Base-by-base conservation (phyloP, 1,140 invertebrate genomes). In the Anastatus disparis region DNA sequence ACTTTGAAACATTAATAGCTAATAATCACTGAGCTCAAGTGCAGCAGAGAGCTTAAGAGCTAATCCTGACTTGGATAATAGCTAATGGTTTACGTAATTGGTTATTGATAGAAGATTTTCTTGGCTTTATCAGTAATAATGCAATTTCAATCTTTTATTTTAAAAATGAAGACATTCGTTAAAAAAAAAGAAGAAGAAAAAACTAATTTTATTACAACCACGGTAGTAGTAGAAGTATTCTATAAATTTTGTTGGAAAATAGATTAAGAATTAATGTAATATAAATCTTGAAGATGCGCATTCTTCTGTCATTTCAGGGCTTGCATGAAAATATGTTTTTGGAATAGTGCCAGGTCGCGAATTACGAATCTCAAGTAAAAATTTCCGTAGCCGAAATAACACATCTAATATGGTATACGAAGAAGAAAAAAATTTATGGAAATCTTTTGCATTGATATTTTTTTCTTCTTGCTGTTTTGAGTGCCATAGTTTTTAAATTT, bases 1-100 rank as follows among this genome's bases (percentile, higher is more conserved):
- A 52, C 55, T 40, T 42, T 20, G 31, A 58, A 38, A 55, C 65
- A 68, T 70, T 70, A 62, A 62, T 62, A 55, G 38, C 44, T 61
- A 52, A 62, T 70, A 62, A 55, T 62, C 38, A 55, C 48, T 29
- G n/a, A 46, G 35, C 40, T 67, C 35, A 56, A 67, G 64, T 56
- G 24, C 52, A 55, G 31, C 29, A 24, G n/a, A n/a, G n/a, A n/a
- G 26, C 58, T 70, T 46, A 58, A 38, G 48, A 62, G 58, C 58
- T 70, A 70, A 62, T 62, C 17, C 20, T 17, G 22, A 69, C 13
- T 38, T n/a, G 13, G 3, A 15, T 52, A 50, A 61, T 42, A 61
- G 48, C 44, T 62, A 59, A 61, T 69, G 35, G 48, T 42, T 69
- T 50, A 31, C 58, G 53, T 58, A 48, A 68, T 58, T 17, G 7